Conservation (phyloP, 2,888 invertebrate species). For the Eupithecia dodoneata region DNA sequence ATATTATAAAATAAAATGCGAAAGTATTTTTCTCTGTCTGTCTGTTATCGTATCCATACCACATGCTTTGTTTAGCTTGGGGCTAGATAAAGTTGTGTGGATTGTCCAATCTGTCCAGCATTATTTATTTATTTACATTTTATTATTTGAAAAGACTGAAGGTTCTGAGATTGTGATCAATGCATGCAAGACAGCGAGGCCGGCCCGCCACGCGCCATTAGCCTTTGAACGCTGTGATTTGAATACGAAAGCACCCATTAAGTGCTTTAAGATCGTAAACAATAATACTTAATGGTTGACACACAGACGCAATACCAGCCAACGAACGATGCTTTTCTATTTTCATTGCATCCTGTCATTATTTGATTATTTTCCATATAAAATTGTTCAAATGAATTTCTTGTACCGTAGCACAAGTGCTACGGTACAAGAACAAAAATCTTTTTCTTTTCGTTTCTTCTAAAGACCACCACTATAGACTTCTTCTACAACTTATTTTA, state of each 20-base stretch:
- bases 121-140: too few relatives aligned
- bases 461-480: too few relatives aligned
- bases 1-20: too few relatives aligned
- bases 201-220: constrained; percentile 58
- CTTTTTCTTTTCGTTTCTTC: too few relatives aligned
- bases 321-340: background rate
- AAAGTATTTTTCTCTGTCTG: too few relatives aligned
- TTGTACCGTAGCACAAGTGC: too few relatives aligned
- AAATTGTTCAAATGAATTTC: background rate
- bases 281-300: constrained; percentile 45
- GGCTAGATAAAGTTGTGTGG: too few relatives aligned
- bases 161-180: constrained; percentile 23
- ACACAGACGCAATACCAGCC: background rate
- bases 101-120: too few relatives aligned
- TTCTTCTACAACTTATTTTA: too few relatives aligned
- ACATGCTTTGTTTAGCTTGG: too few relatives aligned
- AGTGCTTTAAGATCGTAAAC: constrained; percentile 66
- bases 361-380: background rate
- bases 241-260: constrained; percentile 71
- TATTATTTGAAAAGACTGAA: background rate
- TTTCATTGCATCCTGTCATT: background rate
- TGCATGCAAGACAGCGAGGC: constrained; percentile 37
- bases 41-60: too few relatives aligned
- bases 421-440: too few relatives aligned
- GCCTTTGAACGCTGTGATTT: constrained; percentile 71